phyloP scores from a whole-genome alignment of 2,888 invertebrate species.

The Adelognathus sp. region DNA sequence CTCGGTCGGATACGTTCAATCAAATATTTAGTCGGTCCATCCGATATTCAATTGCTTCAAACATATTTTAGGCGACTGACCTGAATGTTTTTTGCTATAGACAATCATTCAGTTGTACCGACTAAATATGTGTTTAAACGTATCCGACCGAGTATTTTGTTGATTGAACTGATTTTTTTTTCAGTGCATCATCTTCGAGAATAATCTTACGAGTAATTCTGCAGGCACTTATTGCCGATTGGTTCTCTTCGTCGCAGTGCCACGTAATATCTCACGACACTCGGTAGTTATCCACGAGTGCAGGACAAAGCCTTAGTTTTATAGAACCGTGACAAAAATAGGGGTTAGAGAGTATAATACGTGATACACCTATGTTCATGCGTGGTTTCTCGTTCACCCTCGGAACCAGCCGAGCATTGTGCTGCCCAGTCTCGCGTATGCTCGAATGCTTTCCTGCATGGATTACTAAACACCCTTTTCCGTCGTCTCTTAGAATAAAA shows the following conservation, averaged over 20 bases:
- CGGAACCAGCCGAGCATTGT: conserved; percentile 30
- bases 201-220: background rate
- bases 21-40: too few relatives aligned
- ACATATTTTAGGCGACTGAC: too few relatives aligned
- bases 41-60: too few relatives aligned
- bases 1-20: too few relatives aligned
- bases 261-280: background rate
- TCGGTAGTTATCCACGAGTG: background rate
- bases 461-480: conserved; percentile 32
- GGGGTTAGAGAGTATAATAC: background rate
- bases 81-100: too few relatives aligned
- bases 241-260: background rate
- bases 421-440: conserved; percentile 25
- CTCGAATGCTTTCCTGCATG: conserved; percentile 8
- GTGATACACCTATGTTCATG: conserved; percentile 2
- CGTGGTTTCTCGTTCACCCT: conserved; percentile 26
- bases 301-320: background rate
- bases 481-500: conserved; percentile 9
- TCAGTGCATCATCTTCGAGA: too few relatives aligned
- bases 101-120: too few relatives aligned
- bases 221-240: background rate
- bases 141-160: too few relatives aligned
- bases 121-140: too few relatives aligned
- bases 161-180: too few relatives aligned
- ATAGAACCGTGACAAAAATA: background rate